Evolutionary conservation across 2,888 invertebrate genomes (phyloP).

Genomic region (Tachina lurida): DNA sequence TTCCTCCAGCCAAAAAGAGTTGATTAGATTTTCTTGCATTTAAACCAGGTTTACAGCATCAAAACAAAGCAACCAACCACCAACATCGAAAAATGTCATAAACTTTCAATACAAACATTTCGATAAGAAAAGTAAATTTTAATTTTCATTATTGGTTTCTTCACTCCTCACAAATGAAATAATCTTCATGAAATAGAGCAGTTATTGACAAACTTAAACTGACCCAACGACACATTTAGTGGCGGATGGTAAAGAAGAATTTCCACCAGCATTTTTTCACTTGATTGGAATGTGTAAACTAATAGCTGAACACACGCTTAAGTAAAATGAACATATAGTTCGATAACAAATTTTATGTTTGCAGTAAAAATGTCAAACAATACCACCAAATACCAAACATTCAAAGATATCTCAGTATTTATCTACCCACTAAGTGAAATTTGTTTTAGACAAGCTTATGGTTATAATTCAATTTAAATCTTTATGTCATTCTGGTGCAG

Average conservation of each 20-base stretch:
- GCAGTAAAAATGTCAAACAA: conserved; percentile 6
- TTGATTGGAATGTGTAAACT: conserved; percentile 36
- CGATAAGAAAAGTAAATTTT: conserved; percentile 56
- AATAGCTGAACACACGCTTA: conserved; percentile 10
- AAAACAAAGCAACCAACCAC: conserved; percentile 23
- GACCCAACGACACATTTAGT: conserved; percentile 48
- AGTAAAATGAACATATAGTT: conserved; percentile 10
- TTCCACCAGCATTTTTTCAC: conserved; percentile 18
- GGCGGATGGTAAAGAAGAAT: not conserved
- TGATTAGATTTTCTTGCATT: conserved; percentile 42
- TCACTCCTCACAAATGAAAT: conserved; percentile 21
- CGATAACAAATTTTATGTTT: conserved; percentile 22
- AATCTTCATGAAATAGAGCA: conserved; percentile 54
- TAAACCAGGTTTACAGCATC: not conserved
- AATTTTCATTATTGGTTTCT: conserved; percentile 52
- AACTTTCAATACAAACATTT: conserved; percentile 46
- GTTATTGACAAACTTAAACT: conserved; percentile 53
- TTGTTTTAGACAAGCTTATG: conserved; percentile 4
- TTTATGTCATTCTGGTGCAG: not conserved
- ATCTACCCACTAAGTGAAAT: conserved; percentile 21
- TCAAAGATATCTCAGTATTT: not conserved
- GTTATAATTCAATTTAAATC: not conserved
- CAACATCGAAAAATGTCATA: conserved; percentile 58
- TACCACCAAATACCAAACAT: not conserved
- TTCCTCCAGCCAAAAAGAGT: conserved; percentile 38